phyloP scores from a whole-genome alignment of 2,888 invertebrate species.

The Hypomecis atomaria region DNA sequence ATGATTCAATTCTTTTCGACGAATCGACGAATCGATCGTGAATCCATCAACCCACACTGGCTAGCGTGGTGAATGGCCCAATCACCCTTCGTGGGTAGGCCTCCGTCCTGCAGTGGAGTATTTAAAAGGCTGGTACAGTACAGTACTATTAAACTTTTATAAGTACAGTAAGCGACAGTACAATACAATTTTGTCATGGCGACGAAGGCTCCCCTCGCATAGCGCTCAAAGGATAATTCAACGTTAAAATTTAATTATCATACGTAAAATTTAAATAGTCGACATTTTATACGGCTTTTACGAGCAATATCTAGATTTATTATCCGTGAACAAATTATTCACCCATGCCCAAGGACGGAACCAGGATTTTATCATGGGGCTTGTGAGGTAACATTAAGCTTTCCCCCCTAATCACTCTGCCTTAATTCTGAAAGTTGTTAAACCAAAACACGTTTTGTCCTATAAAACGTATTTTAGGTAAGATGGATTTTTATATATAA shows the following conservation, averaged over 20 bases:
- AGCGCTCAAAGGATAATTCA: constrained; percentile 31
- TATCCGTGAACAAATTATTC: constrained; percentile 60
- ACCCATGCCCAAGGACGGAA: constrained; percentile 31
- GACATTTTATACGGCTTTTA: constrained; percentile 54
- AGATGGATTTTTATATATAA: too few species aligned
- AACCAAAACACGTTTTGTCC: too few species aligned
- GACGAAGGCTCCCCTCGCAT: background rate
- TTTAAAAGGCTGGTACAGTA: too few species aligned
- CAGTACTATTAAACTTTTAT: too few species aligned
- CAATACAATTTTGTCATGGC: background rate
- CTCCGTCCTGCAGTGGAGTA: too few species aligned
- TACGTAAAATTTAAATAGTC: constrained; percentile 48
- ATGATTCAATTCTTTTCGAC: too few species aligned
- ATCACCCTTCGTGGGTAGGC: too few species aligned
- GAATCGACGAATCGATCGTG: too few species aligned
- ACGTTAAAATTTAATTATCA: constrained; percentile 52
- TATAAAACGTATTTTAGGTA: too few species aligned
- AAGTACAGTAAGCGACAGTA: too few species aligned
- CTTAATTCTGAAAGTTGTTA: background rate
- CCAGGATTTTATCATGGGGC: constrained; percentile 7
- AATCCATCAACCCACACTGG: too few species aligned
- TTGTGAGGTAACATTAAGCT: constrained; percentile 6
- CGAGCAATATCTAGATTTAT: constrained; percentile 58
- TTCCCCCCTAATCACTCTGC: background rate
- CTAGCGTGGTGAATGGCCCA: too few species aligned